Conservation (phyloP, 2,888 invertebrate species). For the Drosophila ustulata region DNA sequence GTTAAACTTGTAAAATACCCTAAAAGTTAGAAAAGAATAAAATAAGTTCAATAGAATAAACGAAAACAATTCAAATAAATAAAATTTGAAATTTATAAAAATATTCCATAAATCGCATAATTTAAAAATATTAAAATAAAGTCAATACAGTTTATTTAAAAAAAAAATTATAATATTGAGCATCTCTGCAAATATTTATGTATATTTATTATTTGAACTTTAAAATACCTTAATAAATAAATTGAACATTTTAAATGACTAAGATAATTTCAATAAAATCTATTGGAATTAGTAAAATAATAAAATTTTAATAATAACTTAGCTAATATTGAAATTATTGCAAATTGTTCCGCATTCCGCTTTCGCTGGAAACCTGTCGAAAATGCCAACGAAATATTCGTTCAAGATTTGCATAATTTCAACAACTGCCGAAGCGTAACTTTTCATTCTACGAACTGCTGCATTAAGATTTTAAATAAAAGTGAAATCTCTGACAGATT, state of each 20-base stretch:
- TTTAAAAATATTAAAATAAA: no score
- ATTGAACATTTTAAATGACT: no score
- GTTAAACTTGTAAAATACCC: background rate
- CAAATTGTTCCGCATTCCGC: background rate
- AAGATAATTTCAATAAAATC: no score
- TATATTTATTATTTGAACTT: no score
- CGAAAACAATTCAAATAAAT: no score
- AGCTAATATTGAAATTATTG: background rate
- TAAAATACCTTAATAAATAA: no score
- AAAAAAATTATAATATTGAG: no score
- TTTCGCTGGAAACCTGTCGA: background rate
- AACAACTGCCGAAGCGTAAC: background rate
- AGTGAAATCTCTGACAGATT: background rate
- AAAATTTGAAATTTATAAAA: no score
- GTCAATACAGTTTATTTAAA: no score
- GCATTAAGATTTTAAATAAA: background rate
- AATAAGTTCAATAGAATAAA: background rate
- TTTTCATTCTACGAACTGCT: background rate
- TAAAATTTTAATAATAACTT: background rate
- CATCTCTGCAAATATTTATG: no score
- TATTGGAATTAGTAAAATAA: background rate
- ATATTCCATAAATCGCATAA: no score
- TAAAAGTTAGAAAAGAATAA: background rate
- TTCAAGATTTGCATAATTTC: background rate
- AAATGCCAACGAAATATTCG: background rate